Evolutionary conservation across 2,113 vertebrate species (phyloP).

Genomic region (Saguinus midas): DNA sequence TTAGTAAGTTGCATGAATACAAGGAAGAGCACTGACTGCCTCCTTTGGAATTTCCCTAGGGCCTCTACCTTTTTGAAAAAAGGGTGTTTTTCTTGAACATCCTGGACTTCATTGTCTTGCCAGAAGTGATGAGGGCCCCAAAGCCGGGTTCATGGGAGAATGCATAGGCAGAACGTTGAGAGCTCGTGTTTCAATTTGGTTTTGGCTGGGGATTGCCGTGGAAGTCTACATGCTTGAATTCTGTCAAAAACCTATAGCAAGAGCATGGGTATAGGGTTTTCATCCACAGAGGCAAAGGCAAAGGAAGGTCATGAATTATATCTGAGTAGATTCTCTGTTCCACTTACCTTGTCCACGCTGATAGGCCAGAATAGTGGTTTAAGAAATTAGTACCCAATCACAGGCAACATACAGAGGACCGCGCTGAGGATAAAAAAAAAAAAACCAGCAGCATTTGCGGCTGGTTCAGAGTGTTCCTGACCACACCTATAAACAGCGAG

Average conservation of each 20-base stretch:
- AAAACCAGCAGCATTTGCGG: constrained; percentile 89
- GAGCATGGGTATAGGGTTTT: constrained; percentile 14
- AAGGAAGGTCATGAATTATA: background rate
- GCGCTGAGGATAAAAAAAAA: constrained; percentile 85
- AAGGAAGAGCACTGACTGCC: background rate
- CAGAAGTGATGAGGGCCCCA: constrained; percentile 94
- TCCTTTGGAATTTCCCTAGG: constrained; percentile 18
- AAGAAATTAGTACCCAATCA: constrained; percentile 88
- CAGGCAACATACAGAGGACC: constrained; percentile 89
- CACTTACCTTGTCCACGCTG: constrained; percentile 89
- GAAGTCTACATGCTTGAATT: constrained; percentile 83
- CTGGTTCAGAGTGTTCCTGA: constrained; percentile 91
- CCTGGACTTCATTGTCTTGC: constrained; percentile 85
- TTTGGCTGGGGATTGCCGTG: constrained; percentile 71
- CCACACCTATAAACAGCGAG: constrained; percentile 86
- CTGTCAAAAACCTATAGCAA: constrained; percentile 52
- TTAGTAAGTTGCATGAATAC: background rate
- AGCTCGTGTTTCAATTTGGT: constrained; percentile 78
- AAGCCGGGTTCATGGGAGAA: constrained; percentile 96
- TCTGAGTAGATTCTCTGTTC: background rate
- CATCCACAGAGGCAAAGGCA: constrained; percentile 4
- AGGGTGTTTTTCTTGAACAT: constrained; percentile 43
- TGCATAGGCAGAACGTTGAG: constrained; percentile 93
- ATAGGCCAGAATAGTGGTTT: constrained; percentile 86
- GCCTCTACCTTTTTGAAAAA: constrained; percentile 70